Base-by-base conservation (phyloP, 1,140 invertebrate species). In the Pseudachorutes palmiensis region DNA sequence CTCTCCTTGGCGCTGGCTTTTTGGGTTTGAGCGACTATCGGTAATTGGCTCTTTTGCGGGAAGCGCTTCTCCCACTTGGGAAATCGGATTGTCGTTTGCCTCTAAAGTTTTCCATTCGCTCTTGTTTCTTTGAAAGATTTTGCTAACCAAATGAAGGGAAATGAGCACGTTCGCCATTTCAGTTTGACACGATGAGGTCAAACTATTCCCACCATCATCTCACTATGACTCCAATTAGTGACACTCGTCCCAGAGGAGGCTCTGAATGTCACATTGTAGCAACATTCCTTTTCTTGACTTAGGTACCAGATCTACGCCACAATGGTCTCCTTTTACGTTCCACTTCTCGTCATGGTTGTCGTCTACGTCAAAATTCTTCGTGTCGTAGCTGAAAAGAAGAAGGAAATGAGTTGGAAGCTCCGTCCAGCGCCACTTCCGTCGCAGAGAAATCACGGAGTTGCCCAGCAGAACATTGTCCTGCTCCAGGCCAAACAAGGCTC, bases 361-460 rank as follows among this genome's bases (percentile, higher is more conserved):
- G 79, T 94, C 1, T 94, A 95, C 76, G 90, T 91, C 76, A 92
- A 92, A 79, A 94, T 95, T 78, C 91, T 94, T 77, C 82, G 87
- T 55, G 90, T 92, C 74, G 90, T 93, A 0, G 82, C 88, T 74
- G 90, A 91, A 74, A 90, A 93, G 80, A 88, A 85, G 74, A 71
- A 71, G 66, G 59, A 71, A 41, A 73, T 73, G 72, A 76, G 75
- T 22, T 79, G 78, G 75, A 77, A 33, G 64, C 31, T 55, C 24
- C 51, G 51, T 12, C 51, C 24, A 55, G 51, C 36, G 36, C 36
- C 36, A 19, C 36, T 45, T 45, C 36, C 36, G 19, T 9, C 36
- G 9, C 36, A 45, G 19, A 45, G 9, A 19, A 45, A 19, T n/a
- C n/a, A n/a, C n/a, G n/a, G n/a, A n/a, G n/a, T n/a, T 9, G 36